Evolutionary conservation across 2,113 vertebrate species (phyloP).

Genomic region (Peromyscus leucopus): DNA sequence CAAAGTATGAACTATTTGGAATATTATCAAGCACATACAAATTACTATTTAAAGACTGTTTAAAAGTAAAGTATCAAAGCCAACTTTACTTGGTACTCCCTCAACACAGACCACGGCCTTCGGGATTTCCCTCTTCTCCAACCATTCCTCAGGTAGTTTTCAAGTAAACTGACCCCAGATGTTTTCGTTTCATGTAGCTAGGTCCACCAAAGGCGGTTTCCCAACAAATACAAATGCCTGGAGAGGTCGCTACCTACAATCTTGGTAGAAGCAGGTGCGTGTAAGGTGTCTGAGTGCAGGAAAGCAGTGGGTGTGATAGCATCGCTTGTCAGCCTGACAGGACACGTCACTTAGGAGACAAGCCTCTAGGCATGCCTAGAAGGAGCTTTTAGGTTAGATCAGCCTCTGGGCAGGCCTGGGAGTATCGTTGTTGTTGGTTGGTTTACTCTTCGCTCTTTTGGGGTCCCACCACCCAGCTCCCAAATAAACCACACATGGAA

Average conservation of each 20-base stretch:
- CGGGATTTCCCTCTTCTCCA: background rate
- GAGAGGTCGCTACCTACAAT: background rate
- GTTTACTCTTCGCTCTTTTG: too few relatives aligned
- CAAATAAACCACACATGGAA: too few relatives aligned
- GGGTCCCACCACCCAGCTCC: too few relatives aligned
- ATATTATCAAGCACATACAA: background rate
- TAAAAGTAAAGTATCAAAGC: background rate
- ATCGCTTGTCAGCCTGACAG: background rate
- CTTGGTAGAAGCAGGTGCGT: background rate
- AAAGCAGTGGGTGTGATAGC: background rate
- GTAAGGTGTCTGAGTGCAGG: background rate
- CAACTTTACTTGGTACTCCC: background rate
- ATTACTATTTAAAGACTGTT: background rate
- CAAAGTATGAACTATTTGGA: background rate
- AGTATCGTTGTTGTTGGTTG: background rate
- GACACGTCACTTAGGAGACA: background rate
- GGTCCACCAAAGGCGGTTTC: background rate
- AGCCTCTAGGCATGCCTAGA: background rate
- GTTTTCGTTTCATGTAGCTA: background rate
- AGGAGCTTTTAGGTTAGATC: background rate
- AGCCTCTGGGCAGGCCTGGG: background rate
- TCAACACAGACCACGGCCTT: background rate
- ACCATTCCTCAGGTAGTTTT: background rate
- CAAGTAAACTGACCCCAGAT: background rate
- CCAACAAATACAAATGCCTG: background rate